phyloP scores from a whole-genome alignment of 2,797 vertebrate species.

The Halcyon chelicuti region DNA sequence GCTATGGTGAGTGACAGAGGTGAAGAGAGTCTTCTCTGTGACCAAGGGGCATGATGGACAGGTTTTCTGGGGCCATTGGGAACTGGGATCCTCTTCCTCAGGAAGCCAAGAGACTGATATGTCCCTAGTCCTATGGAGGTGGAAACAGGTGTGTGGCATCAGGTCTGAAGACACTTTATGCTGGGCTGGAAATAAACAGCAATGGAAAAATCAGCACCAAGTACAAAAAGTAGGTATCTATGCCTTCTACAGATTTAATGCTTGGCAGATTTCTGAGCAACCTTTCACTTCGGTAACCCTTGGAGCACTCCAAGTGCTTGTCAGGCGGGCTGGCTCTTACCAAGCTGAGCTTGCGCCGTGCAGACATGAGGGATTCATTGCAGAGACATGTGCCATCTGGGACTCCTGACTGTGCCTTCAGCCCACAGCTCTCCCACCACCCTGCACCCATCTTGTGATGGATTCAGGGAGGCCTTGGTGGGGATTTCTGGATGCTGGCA shows the following conservation, averaged over 20 bases:
- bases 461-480: background rate
- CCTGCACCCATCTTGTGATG: background rate
- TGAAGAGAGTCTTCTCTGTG: background rate
- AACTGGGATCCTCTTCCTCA: background rate
- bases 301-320: background rate
- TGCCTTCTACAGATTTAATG: background rate
- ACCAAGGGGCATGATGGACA: background rate
- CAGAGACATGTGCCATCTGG: fast-evolving
- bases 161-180: background rate
- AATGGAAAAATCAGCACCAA: background rate
- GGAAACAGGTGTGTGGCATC: background rate
- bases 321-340: background rate
- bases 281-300: background rate
- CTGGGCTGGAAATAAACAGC: background rate
- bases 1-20: fast-evolving
- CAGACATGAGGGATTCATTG: fast-evolving
- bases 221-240: background rate
- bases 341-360: background rate
- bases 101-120: background rate
- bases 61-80: background rate
- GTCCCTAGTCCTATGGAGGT: background rate
- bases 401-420: background rate
- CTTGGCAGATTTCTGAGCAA: background rate
- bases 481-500: background rate
- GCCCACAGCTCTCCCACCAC: background rate